A percentile compares a stretch with the other conserved stretches of the same genome.
Conservation (phyloP, 1,140 invertebrate genomes). For the Samia ricini region DNA sequence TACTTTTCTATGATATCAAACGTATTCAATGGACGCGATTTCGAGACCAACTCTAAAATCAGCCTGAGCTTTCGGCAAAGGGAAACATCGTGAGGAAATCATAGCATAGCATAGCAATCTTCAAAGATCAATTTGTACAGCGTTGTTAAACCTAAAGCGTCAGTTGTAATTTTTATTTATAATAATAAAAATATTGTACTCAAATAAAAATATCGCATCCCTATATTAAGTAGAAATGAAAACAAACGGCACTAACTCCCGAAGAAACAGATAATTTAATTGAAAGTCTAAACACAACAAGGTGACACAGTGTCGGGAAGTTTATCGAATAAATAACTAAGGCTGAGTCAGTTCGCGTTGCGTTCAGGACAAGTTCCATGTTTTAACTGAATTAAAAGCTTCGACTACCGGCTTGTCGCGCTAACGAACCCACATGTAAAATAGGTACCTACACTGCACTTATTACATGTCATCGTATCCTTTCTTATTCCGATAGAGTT, state of each 20-base stretch:
- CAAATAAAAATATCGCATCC: no score
- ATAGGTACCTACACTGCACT: constrained; percentile 6
- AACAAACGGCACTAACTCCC: background rate
- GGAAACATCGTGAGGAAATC: no score
- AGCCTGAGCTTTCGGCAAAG: no score
- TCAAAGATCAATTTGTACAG: no score
- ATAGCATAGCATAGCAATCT: no score
- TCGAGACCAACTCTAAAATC: no score
- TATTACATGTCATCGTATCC: constrained; percentile 18
- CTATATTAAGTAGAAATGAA: background rate
- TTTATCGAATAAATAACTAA: constrained; percentile 32
- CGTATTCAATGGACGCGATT: no score
- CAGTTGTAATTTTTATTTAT: no score
- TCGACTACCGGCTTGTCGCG: constrained; percentile 28
- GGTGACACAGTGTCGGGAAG: constrained; percentile 21
- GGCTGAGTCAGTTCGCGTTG: constrained; percentile 35
- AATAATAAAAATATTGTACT: no score
- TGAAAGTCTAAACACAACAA: constrained; percentile 11
- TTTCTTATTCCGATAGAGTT: background rate
- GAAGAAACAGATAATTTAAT: background rate
- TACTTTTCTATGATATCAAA: no score
- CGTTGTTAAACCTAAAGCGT: no score
- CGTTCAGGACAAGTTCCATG: constrained; percentile 29
- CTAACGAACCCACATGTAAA: constrained; percentile 41
- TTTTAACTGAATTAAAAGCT: constrained; percentile 50